These are phyloP conservation scores for Colletes collaris DNA, from an alignment of 2,888 invertebrate species.

Conservation along the genomic window DNA sequence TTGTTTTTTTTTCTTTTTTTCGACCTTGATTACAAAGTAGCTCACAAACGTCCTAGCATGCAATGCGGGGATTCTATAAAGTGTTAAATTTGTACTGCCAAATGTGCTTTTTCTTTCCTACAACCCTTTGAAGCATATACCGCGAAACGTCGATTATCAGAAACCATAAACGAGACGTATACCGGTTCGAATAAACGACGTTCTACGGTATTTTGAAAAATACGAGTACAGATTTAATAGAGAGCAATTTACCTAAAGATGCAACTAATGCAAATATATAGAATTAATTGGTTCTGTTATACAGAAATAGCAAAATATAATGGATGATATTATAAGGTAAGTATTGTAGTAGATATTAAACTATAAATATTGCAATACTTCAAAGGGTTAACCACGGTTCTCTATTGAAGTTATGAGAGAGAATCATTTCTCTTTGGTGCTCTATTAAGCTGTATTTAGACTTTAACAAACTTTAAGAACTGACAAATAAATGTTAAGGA, in stretches of 20 bases:
- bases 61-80: conserved; percentile 47
- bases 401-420: conserved; percentile 46
- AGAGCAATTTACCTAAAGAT: conserved; percentile 9
- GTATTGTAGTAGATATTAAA: conserved; percentile 1
- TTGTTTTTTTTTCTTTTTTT: conserved; percentile 18
- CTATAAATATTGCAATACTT: conserved; percentile 20
- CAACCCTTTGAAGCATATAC: conserved; percentile 46
- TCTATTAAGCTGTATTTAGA: conserved; percentile 65
- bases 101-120: conserved; percentile 53
- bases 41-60: conserved; percentile 51
- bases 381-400: conserved; percentile 43
- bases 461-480: conserved; percentile 33
- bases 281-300: background rate
- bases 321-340: conserved; percentile 4
- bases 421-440: conserved; percentile 70
- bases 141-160: too few relatives aligned
- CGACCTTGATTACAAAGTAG: conserved; percentile 42
- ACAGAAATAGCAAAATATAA: conserved; percentile 8
- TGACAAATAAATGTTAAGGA: conserved; percentile 16
- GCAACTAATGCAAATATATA: background rate
- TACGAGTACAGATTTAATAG: background rate
- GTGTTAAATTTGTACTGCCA: conserved; percentile 70
- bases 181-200: too few relatives aligned
- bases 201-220: background rate
- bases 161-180: too few relatives aligned